A percentile compares a stretch with the other conserved stretches of the same genome.
Conservation (phyloP, 2,113 vertebrate species). For the Lonchura striata region DNA sequence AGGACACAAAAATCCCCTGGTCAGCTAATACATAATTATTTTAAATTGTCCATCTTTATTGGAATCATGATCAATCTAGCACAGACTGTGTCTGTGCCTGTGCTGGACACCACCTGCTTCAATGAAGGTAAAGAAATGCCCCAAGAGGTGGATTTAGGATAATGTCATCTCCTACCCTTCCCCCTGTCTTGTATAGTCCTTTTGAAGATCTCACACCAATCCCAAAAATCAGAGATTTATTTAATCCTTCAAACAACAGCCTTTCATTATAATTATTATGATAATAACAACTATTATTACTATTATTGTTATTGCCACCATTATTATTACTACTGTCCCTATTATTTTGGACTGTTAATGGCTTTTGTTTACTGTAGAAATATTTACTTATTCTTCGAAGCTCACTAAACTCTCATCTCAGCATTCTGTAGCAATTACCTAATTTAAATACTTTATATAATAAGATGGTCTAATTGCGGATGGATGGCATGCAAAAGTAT, state of each 20-base stretch:
- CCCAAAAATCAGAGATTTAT: background rate
- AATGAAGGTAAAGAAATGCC: background rate
- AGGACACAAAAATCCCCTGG: background rate
- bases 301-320: background rate
- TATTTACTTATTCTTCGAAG: background rate
- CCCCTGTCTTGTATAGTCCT: background rate
- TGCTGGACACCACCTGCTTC: background rate
- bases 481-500: background rate
- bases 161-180: background rate
- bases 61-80: background rate
- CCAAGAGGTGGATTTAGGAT: background rate
- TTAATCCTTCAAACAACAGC: background rate
- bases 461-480: background rate
- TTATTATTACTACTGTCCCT: background rate
- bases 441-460: background rate
- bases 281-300: background rate
- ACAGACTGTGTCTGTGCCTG: background rate
- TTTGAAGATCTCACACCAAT: background rate
- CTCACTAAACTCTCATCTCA: background rate
- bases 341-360: background rate
- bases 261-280: background rate
- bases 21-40: background rate
- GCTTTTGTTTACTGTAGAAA: background rate
- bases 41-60: background rate
- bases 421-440: background rate